Base-by-base conservation (phyloP, 2,797 vertebrate species). In the Sebastes variabilis region DNA sequence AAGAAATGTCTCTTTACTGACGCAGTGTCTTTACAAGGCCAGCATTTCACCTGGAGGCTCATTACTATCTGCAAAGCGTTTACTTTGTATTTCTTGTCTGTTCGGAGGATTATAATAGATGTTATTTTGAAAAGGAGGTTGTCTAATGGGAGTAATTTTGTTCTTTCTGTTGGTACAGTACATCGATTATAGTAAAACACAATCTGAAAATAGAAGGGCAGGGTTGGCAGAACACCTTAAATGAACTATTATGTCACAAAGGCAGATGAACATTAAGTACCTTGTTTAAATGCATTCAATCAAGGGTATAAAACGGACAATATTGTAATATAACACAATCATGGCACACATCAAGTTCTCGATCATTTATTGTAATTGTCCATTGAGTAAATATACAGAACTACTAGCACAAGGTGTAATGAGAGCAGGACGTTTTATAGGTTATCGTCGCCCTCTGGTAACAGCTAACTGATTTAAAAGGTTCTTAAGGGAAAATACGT, bases 71-170 rank as follows among this genome's bases (percentile, higher is more conserved):
- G 3, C 11, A 70, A 29, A 84, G 6, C 29, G 69, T 73, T 72
- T 55, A 42, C 34, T 36, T 62, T 75, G 46, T 64, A 22, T 75
- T 42, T 75, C 20, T 42, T 30, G 14, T 66, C 27, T 38, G 32
- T 61, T 74, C n/a, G 24, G 49, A 32, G 61, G 30, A 25, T 10
- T 69, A 22, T 25, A 72, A 6, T 72, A 64, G 27, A 30, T 62
- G n/a, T 56, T 67, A 52, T 75, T 82, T 42, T 71, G 18, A 82
- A 60, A 49, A 1, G 22, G 25, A 70, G 8, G 24, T 54, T 75
- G 2, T 68, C 25, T 69, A 55, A 38, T 54, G 22, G 12, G 3
- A 22, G 13, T 25, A 4, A 56, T 70, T 79, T 18, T 46, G 71
- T 76, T 66, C 30, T 75, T 24, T 56, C 29, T 69, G 24, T 24